Evolutionary conservation across 35 echinoderm and acorn worm genomes (phyloP), one percentile per base, ranked within the genome.

Genomic region (Apostichopus japonicus): DNA sequence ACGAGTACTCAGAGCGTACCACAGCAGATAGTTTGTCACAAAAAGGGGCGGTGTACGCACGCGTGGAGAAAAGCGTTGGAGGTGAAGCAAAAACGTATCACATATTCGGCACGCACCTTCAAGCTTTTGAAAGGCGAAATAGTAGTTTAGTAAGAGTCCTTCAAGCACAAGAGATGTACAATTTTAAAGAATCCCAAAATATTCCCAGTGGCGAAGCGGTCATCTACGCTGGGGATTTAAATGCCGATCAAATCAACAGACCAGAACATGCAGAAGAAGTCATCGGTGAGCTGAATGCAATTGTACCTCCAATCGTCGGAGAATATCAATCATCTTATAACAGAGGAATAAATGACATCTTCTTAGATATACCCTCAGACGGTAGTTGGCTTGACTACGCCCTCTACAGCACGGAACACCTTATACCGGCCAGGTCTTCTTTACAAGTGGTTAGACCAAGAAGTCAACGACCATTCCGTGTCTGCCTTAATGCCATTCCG

Each of bases 41-140:
- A 72, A 96, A 94, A 63, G 95, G 95, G 2, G 77, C 90, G 17
- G 82, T 96, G 56, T 96, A 96, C 53, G 90, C 95, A 15, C 5
- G 24, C 53, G 78, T 96, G 6, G 56, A 89, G 21, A 96, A 96
- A 54, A 88, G 82, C 8, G 93, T 96, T 56, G 63, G 59, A 6
- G 77, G 54, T 10, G 19, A 63, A 72, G 79, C 82, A 5, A 56
- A 10, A n/a, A 91, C 13, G 14, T 96, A 96, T 33, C 90, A 96
- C 86, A 82, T 96, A 52, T 92, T 96, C 71, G 95, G 95, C 8
- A 96, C 95, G 5, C 95, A 96, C 15, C 86, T 96, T 80, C 92
- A 94, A 67, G 93, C 95, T 5, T 78, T 81, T 9, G 90, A 77
- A 21, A 87, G 79, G 19, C 71, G 55, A 17, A 77, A 87, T 23